phyloP scores from a whole-genome alignment of 2,113 vertebrate species.

The Pelecanus crispus region DNA sequence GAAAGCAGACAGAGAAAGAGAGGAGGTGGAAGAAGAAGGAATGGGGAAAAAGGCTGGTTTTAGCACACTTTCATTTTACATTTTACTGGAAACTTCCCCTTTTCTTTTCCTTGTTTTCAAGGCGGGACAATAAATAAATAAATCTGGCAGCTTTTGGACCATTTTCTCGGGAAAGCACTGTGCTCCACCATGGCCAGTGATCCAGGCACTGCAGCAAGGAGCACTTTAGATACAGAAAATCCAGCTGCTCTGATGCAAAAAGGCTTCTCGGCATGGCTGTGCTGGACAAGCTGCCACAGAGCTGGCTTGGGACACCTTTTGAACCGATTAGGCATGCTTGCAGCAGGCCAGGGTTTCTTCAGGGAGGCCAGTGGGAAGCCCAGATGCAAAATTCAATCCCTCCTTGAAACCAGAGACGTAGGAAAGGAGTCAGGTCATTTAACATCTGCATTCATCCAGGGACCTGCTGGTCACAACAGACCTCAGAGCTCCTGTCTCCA shows the following conservation, averaged over 20 bases:
- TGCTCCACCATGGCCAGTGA: fast-evolving
- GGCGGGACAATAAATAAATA: not conserved
- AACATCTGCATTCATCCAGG: not conserved
- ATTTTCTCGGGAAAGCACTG: fast-evolving
- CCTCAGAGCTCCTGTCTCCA: fast-evolving
- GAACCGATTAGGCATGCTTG: fast-evolving
- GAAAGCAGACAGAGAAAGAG: not conserved
- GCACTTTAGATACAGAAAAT: not conserved
- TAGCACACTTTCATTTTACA: not conserved
- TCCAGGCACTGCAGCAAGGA: not conserved
- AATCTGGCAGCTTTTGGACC: not conserved
- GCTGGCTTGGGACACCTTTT: not conserved
- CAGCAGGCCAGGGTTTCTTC: not conserved
- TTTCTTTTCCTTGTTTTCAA: not conserved
- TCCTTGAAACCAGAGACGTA: not conserved
- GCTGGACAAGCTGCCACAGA: not conserved
- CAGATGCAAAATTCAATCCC: not conserved
- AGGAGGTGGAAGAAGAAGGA: not conserved
- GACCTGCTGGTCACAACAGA: not conserved
- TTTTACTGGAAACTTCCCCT: not conserved
- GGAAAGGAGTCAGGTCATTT: not conserved
- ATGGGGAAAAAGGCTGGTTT: not conserved
- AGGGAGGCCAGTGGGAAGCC: not conserved
- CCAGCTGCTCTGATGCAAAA: not conserved
- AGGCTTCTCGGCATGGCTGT: fast-evolving